Evolutionary conservation across 2,113 vertebrate genomes (phyloP).

Genomic region (Thunnus maccoyii): DNA sequence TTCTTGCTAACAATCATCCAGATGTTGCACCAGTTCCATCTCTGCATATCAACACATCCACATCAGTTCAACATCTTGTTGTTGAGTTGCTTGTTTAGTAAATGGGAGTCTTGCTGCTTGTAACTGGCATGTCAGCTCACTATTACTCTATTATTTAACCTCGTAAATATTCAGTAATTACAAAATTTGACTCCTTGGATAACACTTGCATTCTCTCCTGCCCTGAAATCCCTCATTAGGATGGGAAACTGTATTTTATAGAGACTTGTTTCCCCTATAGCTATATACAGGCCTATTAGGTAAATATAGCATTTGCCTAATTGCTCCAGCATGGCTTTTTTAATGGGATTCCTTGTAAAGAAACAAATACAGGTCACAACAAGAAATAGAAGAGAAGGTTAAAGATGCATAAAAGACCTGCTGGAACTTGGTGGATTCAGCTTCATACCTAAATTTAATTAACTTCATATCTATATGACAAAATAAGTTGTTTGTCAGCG

Average conservation of each 20-base stretch:
- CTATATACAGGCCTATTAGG: conserved; percentile 61
- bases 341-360: conserved; percentile 67
- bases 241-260: conserved; percentile 74
- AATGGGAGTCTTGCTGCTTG: conserved; percentile 44
- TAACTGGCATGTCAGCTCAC: conserved; percentile 50
- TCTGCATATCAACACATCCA: background rate
- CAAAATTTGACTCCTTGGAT: conserved; percentile 50
- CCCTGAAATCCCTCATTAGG: conserved; percentile 64
- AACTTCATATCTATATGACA: background rate
- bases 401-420: conserved; percentile 5
- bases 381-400: conserved; percentile 19
- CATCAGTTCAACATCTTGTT: conserved; percentile 24
- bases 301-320: conserved; percentile 74
- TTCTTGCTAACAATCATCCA: background rate
- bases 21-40: background rate
- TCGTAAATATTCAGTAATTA: conserved; percentile 73
- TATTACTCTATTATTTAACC: conserved; percentile 65
- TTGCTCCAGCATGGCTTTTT: conserved; percentile 68
- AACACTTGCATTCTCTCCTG: conserved; percentile 53
- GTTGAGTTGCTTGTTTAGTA: conserved; percentile 30
- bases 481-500: background rate
- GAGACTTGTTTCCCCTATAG: conserved; percentile 71
- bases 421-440: background rate
- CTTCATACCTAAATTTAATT: background rate
- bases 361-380: conserved; percentile 41